Percentiles rank a stretch among this genome's conserved stretches.
These are phyloP conservation scores for Apostichopus japonicus DNA, from an alignment of 35 echinoderm and acorn worm species.

Conservation along the genomic window DNA sequence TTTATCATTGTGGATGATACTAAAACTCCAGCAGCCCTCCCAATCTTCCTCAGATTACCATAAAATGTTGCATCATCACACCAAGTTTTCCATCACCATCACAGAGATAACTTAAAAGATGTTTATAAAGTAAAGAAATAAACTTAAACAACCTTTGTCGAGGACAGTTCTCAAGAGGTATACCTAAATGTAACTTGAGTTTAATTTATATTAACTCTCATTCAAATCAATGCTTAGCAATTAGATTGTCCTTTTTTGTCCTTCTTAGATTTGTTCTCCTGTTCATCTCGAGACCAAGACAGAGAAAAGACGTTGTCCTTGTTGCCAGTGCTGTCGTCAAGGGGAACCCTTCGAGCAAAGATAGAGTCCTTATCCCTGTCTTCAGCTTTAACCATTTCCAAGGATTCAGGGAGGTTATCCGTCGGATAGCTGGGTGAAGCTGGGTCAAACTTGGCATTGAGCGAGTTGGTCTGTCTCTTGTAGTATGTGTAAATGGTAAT, in stretches of 20 bases:
- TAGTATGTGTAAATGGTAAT: conserved; percentile 14
- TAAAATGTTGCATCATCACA: background rate
- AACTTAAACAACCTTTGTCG: no score
- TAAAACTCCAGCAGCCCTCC: no score
- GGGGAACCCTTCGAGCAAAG: conserved; percentile 46
- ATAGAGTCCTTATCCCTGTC: background rate
- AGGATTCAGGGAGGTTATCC: conserved; percentile 14
- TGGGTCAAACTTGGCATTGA: conserved; percentile 50
- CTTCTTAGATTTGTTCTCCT: background rate
- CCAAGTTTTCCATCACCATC: conserved; percentile 1
- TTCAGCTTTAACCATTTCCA: conserved; percentile 22
- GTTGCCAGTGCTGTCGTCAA: conserved; percentile 56
- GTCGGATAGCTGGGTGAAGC: conserved; percentile 30
- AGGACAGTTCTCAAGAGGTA: no score
- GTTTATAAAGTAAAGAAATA: no score
- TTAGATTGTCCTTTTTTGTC: conserved; percentile 11
- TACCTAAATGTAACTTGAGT: no score
- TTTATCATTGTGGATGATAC: no score
- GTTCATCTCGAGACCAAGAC: conserved; percentile 5
- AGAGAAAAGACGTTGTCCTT: conserved; percentile 41
- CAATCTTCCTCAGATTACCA: no score
- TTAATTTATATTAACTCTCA: no score
- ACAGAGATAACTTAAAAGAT: background rate
- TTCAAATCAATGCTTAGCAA: conserved; percentile 1
- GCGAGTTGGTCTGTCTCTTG: conserved; percentile 13